Evolutionary conservation across 2,797 vertebrate species (phyloP), one percentile per base, ranked within the genome.

Genomic region (Coracias cyanogaster): DNA sequence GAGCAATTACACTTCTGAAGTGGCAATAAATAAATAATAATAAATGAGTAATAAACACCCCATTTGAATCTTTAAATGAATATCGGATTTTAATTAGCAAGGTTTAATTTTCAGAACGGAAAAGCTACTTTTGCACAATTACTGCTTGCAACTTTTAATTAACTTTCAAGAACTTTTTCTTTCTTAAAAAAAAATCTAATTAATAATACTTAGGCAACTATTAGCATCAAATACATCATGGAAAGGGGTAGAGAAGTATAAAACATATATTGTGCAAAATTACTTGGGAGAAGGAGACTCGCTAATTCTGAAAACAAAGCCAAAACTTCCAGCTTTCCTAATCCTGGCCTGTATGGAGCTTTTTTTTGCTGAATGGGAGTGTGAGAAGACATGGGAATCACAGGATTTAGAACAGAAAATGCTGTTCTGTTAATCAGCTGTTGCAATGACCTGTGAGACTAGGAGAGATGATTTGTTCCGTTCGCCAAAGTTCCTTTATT

Each of bases 151-250:
- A 98, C 97, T 98, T 98, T 98, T 98, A 98, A 98, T 98, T 98
- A 98, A 98, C 97, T 98, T 98, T 96, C 95, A 97, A 97, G 97
- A 98, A 98, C 96, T 98, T 98, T 97, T 92, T 95, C 90, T 97
- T 94, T 81, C 93, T 97, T 96, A 91, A 97, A 97, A 95, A 86
- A 57, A 81, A 91, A 97, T 82, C 97, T 97, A 98, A 98, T 98
- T 98, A 97, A 98, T 97, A 97, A 96, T 97, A 96, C 97, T 97
- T 97, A 96, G 51, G 89, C 84, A 97, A 79, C 92, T 95, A 97
- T 97, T 97, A 98, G 88, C 95, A 97, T 96, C 96, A 97, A 96
- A 93, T 84, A 97, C 95, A 86, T 94, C 84, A 74, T 58, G 66
- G 94, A 76, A 66, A 65, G 29, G 43, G 18, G 43, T 22, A 95